Evolutionary conservation across 2,113 vertebrate genomes (phyloP), one percentile per base, ranked within the genome.

Genomic region (Anser cygnoides): DNA sequence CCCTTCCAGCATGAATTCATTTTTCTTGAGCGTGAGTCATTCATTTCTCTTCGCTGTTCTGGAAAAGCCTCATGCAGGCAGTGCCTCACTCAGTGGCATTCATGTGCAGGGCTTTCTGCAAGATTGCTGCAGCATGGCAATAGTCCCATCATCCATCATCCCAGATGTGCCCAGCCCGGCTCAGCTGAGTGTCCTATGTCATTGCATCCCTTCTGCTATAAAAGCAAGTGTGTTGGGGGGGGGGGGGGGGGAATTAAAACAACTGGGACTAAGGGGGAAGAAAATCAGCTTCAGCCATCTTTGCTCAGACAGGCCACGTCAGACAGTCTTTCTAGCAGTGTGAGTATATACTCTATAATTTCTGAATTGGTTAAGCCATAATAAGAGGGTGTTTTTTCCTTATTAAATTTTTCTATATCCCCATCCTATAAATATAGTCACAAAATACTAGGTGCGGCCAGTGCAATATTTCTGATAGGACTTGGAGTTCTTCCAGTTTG

Each of bases 341-440:
- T 23, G 25, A 80, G 22, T 67, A 8, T 6, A 59, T 59, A 46
- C 75, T 46, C 78, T 55, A 4, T 86, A 91, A 97, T 91, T 96
- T 92, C 63, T 84, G 52, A 29, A 63, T 49, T 67, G 41, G 68
- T 63, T 83, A 83, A 89, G 12, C 68, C 57, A 65, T 86, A 96
- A 89, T 85, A 83, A 91, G 46, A 91, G 63, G 29, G 61, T 83
- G 14, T 29, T 65, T 92, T 91, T 62, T 25, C 22, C 55, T 78
- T 63, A 83, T 84, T 85, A 67, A 94, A 74, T 52, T 46, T 71
- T 90, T 88, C 68, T 29, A 49, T 84, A 93, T 71, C 65, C 79
- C 61, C 49, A 16, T 39, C 74, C 79, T 90, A 75, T 92, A 92
- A 97, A 94, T 84, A 74, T 13, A 80, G 46, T 67, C 33, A 33